Conservation (phyloP, 2,113 vertebrate genomes). For the Cynoglossus semilaevis region DNA sequence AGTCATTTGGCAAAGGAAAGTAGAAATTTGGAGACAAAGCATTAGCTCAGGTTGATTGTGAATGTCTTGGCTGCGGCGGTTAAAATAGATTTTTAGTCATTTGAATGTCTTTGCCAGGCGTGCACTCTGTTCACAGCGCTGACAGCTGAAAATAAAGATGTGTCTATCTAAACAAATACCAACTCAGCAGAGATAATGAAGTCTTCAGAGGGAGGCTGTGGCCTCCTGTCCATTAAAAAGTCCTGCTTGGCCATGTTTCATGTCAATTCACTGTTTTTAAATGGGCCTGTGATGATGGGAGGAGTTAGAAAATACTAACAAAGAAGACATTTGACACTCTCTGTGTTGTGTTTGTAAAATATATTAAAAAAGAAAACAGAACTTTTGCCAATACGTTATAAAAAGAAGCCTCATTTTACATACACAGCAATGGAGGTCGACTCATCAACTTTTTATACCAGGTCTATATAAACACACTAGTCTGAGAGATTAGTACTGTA, state of each 20-base stretch:
- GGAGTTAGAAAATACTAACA: too few species aligned
- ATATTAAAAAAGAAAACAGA: too few species aligned
- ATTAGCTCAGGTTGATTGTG: constrained; percentile 45
- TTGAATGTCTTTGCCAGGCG: constrained; percentile 31
- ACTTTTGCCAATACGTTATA: too few species aligned
- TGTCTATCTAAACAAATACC: constrained; percentile 37
- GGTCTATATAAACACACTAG: too few species aligned
- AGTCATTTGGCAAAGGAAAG: constrained; percentile 43
- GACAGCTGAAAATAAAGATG: constrained; percentile 33
- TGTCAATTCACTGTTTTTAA: neutral
- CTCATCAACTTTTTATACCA: too few species aligned
- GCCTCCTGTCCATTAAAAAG: neutral
- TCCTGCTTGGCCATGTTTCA: neutral
- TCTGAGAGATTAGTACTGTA: too few species aligned
- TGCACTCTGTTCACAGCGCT: constrained; percentile 45
- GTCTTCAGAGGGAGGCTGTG: constrained; percentile 1
- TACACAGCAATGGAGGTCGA: too few species aligned
- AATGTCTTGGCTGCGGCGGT: constrained; percentile 45
- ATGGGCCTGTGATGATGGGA: constrained; percentile 3
- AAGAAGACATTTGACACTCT: too few species aligned
- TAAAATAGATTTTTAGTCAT: constrained; percentile 40
- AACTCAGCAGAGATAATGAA: constrained; percentile 35
- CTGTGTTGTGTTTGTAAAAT: too few species aligned
- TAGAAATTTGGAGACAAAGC: constrained; percentile 34
- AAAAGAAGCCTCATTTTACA: too few species aligned